Conservation (phyloP, 2,113 vertebrate genomes). For the Pyrgilauda ruficollis region DNA sequence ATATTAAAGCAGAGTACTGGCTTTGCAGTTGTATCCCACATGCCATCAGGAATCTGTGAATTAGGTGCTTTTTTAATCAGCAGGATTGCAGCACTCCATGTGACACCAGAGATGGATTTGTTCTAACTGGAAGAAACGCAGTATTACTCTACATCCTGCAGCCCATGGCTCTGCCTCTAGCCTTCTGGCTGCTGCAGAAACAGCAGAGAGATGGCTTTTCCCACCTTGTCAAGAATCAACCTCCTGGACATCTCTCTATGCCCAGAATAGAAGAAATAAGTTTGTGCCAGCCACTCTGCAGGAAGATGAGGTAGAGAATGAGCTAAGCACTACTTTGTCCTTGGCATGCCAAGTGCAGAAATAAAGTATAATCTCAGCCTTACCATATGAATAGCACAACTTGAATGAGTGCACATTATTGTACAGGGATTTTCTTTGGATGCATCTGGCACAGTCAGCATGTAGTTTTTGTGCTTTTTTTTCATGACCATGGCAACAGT, state of each 20-base stretch:
- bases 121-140: not conserved
- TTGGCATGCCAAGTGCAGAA: not conserved
- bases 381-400: not conserved
- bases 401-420: not conserved
- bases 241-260: not conserved
- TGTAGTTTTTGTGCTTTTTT: not conserved
- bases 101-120: not conserved
- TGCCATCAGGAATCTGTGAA: not conserved
- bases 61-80: not conserved
- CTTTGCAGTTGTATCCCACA: not conserved
- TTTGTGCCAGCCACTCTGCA: not conserved
- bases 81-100: not conserved
- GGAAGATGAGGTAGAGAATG: not conserved
- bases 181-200: not conserved
- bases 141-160: not conserved
- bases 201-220: not conserved
- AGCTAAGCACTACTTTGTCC: not conserved
- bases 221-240: not conserved
- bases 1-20: not conserved
- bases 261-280: not conserved
- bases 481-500: not conserved
- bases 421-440: not conserved
- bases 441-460: not conserved
- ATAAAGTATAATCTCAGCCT: not conserved
- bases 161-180: not conserved